Percentiles rank a stretch among this genome's conserved stretches.
Conservation (phyloP, 2,113 vertebrate genomes). For the Puntigrus tetrazona region DNA sequence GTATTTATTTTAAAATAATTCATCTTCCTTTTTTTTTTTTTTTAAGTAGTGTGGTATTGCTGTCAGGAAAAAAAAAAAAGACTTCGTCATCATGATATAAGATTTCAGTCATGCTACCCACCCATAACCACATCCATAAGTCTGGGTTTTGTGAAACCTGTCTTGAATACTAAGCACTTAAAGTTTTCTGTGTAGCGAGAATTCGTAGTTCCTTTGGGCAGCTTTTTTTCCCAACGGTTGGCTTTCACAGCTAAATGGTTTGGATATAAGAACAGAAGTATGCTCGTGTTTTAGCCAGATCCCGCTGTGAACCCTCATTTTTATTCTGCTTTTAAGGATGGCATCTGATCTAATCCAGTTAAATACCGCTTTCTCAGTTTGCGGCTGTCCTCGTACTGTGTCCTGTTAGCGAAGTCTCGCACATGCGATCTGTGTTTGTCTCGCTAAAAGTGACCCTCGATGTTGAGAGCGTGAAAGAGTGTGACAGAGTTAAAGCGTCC, state of each 20-base stretch:
- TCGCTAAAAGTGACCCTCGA: not conserved
- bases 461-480: not conserved
- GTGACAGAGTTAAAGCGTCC: not conserved
- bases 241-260: not conserved
- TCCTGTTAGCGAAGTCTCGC: not conserved
- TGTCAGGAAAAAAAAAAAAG: not conserved
- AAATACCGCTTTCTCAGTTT: slow-evolving; percentile 15
- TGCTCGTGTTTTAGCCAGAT: not conserved
- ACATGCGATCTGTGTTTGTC: not conserved
- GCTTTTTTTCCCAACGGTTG: not conserved
- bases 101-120: not conserved
- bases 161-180: not conserved
- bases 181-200: not conserved
- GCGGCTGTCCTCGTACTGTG: slow-evolving; percentile 11
- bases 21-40: no score
- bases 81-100: not conserved
- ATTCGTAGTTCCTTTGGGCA: not conserved
- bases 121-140: not conserved
- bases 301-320: not conserved
- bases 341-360: slow-evolving; percentile 11
- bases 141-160: not conserved
- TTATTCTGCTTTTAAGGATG: not conserved
- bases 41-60: not conserved
- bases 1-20: no score
- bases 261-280: not conserved